Percentiles rank a stretch among this genome's conserved stretches.
Conservation (phyloP, 2,113 vertebrate species). For the Gobiocypris rarus region DNA sequence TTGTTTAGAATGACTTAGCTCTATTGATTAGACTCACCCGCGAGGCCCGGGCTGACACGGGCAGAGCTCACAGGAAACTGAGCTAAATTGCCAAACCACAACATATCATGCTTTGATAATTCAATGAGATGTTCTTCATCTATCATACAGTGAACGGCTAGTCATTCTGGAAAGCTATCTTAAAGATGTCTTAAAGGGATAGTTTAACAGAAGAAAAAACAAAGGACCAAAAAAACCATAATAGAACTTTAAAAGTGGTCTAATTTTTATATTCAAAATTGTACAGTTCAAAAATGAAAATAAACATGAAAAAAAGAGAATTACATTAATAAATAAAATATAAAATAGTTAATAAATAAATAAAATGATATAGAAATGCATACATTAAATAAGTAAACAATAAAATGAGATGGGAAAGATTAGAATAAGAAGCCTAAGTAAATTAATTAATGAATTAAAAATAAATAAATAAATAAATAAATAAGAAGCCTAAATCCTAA, state of each 20-base stretch:
- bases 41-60: not conserved
- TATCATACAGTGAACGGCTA: not conserved
- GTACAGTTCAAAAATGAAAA: not conserved
- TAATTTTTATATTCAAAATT: too few species aligned
- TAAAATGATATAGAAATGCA: not conserved
- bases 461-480: not conserved
- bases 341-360: not conserved
- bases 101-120: constrained; percentile 33
- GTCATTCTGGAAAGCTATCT: not conserved
- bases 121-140: constrained; percentile 14
- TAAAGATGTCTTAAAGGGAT: not conserved
- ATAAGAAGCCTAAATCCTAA: too few species aligned
- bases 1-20: constrained; percentile 52
- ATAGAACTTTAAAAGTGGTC: not conserved
- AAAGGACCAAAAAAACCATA: not conserved
- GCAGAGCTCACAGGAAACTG: constrained; percentile 8
- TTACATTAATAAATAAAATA: not conserved
- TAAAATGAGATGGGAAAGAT: not conserved
- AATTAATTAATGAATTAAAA: too few species aligned
- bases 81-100: constrained; percentile 3
- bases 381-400: not conserved
- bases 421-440: too few species aligned
- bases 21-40: constrained; percentile 28
- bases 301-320: not conserved
- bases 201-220: not conserved